Conservation (phyloP, 2,797 vertebrate species). For the Gymnoscopelus microlampas region DNA sequence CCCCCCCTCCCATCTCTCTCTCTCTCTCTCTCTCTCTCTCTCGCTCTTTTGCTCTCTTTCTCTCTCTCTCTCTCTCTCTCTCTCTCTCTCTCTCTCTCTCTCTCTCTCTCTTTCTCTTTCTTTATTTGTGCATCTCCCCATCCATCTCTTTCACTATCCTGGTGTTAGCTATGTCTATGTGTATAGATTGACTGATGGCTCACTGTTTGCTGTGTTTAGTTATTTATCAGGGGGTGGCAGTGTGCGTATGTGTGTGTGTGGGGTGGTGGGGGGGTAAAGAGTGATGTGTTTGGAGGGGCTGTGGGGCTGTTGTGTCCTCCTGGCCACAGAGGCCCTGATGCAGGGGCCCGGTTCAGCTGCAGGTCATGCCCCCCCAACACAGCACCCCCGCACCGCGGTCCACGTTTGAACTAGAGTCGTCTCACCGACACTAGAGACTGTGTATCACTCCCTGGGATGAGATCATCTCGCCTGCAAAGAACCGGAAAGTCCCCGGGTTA, state of each 20-base stretch:
- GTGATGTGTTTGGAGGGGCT: constrained; percentile 56
- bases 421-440: constrained; percentile 30
- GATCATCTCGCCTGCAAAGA: constrained; percentile 17
- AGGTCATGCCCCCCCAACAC: constrained; percentile 56
- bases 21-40: background rate
- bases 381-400: constrained; percentile 4
- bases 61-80: constrained; percentile 9
- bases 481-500: constrained; percentile 15
- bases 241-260: background rate
- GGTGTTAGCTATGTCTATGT: constrained; percentile 66
- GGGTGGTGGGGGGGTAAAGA: background rate
- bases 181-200: constrained; percentile 70
- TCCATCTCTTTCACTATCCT: constrained; percentile 68
- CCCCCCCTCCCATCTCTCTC: constrained; percentile 7
- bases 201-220: constrained; percentile 75
- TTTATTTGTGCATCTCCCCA: constrained; percentile 49
- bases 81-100: constrained; percentile 3
- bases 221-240: constrained; percentile 67
- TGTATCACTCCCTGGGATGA: constrained; percentile 42
- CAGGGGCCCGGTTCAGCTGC: constrained; percentile 67
- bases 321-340: constrained; percentile 38
- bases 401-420: constrained; percentile 49
- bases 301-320: constrained; percentile 39
- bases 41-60: constrained; percentile 10
- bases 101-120: background rate